Evolutionary conservation across 2,888 invertebrate species (phyloP), one percentile per base, ranked within the genome.

Genomic region (Drosophila greeni): DNA sequence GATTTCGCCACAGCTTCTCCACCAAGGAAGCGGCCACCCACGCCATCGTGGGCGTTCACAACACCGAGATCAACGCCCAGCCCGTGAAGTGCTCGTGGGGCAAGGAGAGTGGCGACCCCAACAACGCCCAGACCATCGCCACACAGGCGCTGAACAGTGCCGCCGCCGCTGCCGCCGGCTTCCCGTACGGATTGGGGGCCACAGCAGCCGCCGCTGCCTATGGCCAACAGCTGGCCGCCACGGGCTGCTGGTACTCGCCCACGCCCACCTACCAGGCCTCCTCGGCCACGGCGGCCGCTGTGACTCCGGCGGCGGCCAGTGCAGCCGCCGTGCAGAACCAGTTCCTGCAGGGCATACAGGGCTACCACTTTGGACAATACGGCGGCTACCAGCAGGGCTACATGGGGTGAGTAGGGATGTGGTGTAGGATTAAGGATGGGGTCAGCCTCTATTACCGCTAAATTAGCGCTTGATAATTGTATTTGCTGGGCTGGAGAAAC

Each of bases 31-130:
- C 97, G 64, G 99, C 99, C 64, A 97, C 98, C 48, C 97, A 98
- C 89, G 99, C 99, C 71, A 99, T 99, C 76, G 97, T 98, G 52
- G 96, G 97, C 3, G 96, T 98, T 54, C 98, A 99, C 91, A 99
- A 98, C 89, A 96, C 96, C 6, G 98, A 98, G 86, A 95, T 99
- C 77, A 96, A 96, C 89, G 98, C 98, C 0, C 97, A 98, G 88
- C 94, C 95, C 1, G 97, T 99, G 55, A 98, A 98, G 89, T 99
- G 99, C 90, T 98, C 98, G 82, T 99, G 99, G 99, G 99, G 99
- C 62, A 98, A 99, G 90, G 98, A 99, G 89, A 96, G 97, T 24
- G 96, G 96, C 3, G 97, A 97, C 87, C 95, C 95, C 1, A 95
- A 95, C 88, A 95, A 95, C 85, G 94, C 95, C 6, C 94, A 95